phyloP scores from a whole-genome alignment of 2,113 vertebrate genomes.

The Suricata suricatta region DNA sequence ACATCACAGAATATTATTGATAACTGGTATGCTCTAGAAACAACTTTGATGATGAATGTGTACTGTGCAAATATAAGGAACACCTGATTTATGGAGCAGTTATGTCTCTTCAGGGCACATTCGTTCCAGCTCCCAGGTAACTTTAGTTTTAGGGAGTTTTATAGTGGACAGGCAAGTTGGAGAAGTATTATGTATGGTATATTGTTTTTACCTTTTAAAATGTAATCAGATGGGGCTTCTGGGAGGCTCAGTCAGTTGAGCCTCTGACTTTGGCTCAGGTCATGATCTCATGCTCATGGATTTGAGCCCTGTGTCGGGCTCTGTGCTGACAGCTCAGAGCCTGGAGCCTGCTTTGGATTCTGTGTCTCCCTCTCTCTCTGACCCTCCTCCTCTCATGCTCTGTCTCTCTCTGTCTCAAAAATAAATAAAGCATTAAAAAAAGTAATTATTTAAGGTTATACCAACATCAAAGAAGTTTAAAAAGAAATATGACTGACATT shows the following conservation, averaged over 20 bases:
- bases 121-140: background rate
- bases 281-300: too few species aligned
- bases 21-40: background rate
- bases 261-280: too few species aligned
- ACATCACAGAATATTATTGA: background rate
- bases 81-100: background rate
- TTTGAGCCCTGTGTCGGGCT: too few species aligned
- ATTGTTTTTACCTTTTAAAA: background rate
- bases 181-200: background rate
- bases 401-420: too few species aligned
- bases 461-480: background rate
- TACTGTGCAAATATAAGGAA: background rate
- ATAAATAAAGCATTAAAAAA: background rate
- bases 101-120: background rate
- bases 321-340: too few species aligned
- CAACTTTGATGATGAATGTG: background rate
- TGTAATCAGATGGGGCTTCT: background rate
- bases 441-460: background rate
- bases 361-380: too few species aligned
- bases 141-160: background rate
- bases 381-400: too few species aligned
- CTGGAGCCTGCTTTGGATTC: too few species aligned
- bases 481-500: background rate
- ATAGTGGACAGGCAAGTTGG: background rate
- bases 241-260: too few species aligned